Conservation (phyloP, 2,888 invertebrate species). For the Tenthredo notha region DNA sequence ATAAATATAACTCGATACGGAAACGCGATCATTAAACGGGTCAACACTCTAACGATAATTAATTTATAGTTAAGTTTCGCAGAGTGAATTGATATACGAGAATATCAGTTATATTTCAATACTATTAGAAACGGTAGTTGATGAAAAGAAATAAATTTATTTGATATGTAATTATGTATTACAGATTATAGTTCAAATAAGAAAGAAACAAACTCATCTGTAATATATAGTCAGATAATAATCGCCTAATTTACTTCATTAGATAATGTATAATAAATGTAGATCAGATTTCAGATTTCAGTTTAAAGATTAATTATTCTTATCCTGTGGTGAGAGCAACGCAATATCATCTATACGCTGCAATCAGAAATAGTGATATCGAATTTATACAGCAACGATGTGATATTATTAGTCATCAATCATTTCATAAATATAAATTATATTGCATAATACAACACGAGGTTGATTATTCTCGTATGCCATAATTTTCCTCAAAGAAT, state of each 20-base stretch:
- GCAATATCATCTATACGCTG: not conserved
- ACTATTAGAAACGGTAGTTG: not conserved
- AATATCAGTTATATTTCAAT: not conserved
- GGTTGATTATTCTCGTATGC: not conserved
- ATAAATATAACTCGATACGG: slow-evolving; percentile 13
- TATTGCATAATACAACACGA: not conserved
- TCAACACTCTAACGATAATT: not conserved
- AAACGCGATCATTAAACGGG: slow-evolving; percentile 5
- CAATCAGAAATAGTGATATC: not conserved
- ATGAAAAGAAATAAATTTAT: not conserved
- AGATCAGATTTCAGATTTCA: not conserved
- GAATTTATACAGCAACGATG: not conserved
- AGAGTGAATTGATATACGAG: not conserved
- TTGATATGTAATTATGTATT: not conserved
- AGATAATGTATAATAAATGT: not conserved
- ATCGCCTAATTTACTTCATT: not conserved
- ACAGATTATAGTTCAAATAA: not conserved
- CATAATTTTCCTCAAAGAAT: not conserved
- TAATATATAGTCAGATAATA: not conserved
- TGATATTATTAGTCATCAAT: not conserved
- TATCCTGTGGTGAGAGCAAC: not conserved
- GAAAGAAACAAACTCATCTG: not conserved
- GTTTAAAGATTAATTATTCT: not conserved
- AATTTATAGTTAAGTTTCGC: not conserved
- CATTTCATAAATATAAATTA: not conserved